Percentiles rank a stretch among this genome's conserved stretches.
phyloP scores from a whole-genome alignment of 2,888 invertebrate species.

The Caenorhabditis sp. region DNA sequence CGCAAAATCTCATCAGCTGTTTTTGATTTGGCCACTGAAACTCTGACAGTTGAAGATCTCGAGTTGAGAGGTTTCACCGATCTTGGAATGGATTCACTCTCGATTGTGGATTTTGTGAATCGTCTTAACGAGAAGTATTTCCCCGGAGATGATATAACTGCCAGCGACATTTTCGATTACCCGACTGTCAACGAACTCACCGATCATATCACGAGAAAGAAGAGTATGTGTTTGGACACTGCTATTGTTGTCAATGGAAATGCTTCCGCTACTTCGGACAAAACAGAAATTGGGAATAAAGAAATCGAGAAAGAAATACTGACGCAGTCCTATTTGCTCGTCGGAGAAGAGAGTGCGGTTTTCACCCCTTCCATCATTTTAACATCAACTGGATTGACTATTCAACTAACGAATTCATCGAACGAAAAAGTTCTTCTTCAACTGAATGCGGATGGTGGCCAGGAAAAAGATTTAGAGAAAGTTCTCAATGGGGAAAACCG shows the following conservation, averaged over 20 bases:
- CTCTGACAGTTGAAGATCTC: conserved; percentile 46
- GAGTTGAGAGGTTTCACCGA: conserved; percentile 67
- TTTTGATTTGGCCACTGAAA: conserved; percentile 48
- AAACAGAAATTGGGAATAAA: too few species aligned
- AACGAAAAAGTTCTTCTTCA: not conserved
- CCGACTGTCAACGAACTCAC: conserved; percentile 65
- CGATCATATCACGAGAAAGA: conserved; percentile 39
- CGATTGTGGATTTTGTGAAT: conserved; percentile 73
- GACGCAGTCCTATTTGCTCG: conserved; percentile 15
- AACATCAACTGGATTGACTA: not conserved
- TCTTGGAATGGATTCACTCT: conserved; percentile 75
- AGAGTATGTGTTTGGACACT: conserved; percentile 23
- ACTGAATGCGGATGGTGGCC: conserved; percentile 20
- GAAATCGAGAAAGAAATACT: conserved; percentile 5
- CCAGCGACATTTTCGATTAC: conserved; percentile 68
- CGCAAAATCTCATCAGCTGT: conserved; percentile 42
- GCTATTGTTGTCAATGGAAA: not conserved
- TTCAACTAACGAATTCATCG: not conserved
- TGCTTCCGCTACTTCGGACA: too few species aligned
- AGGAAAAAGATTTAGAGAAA: conserved; percentile 13
- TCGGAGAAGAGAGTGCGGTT: not conserved
- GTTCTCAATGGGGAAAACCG: not conserved
- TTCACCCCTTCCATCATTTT: not conserved
- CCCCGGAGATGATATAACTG: conserved; percentile 53
- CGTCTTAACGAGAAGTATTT: conserved; percentile 64